Evolutionary conservation across 2,888 invertebrate genomes (phyloP), one percentile per base, ranked within the genome.

Genomic region (Parapristionchus giblindavisi): DNA sequence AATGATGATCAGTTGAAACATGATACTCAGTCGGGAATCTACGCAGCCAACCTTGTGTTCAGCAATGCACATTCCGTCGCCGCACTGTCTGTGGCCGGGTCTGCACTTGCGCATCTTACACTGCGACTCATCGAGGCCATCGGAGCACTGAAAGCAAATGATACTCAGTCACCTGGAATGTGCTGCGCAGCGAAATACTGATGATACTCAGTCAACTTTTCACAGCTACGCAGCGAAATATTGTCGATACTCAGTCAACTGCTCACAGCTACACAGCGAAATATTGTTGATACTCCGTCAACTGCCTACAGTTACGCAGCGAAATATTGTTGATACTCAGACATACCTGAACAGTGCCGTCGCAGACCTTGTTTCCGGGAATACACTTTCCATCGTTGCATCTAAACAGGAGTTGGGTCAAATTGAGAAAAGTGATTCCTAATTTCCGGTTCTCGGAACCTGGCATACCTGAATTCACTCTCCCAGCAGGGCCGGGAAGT

Each of bases 281-380:
- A n/a, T n/a, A n/a, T n/a, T n/a, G n/a, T n/a, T n/a, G n/a, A n/a
- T n/a, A n/a, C n/a, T n/a, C n/a, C n/a, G n/a, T n/a, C n/a, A n/a
- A n/a, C n/a, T n/a, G n/a, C n/a, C n/a, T n/a, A n/a, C n/a, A n/a
- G n/a, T n/a, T n/a, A n/a, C n/a, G n/a, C n/a, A n/a, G n/a, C n/a
- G n/a, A n/a, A n/a, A n/a, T n/a, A n/a, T n/a, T n/a, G n/a, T n/a
- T n/a, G n/a, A n/a, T n/a, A n/a, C n/a, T n/a, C 17, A 27, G 34
- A 68, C 65, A 48, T 48, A 48, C 68, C 36, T 68, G 73, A 32
- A 81, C 79, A 3, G 96, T 96, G 87, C 95, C 94, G 83, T 98
- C 97, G 89, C 98, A 98, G 43, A 94, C 93, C 93, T 95, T 95
- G 77, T 93, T 93, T 83, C 94, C 93, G 0, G 96, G 95, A 83